Conservation (phyloP, 2,113 vertebrate species). For the Oncorhynchus tshawytscha region DNA sequence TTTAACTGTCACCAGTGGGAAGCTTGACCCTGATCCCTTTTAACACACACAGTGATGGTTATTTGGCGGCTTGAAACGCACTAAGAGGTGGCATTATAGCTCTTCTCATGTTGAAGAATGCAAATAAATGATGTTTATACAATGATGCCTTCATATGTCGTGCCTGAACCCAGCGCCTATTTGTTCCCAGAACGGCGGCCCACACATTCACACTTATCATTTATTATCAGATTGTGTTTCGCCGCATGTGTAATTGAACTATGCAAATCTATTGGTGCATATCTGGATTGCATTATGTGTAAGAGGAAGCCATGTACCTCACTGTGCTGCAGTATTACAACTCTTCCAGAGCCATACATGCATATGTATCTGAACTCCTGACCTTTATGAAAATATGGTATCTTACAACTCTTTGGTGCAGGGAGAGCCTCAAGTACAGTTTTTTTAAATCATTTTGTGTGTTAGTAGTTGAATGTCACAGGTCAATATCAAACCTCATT, state of each 20-base stretch:
- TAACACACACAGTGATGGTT: conserved; percentile 31
- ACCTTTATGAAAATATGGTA: too few relatives aligned
- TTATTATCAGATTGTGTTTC: not conserved
- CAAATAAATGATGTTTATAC: conserved; percentile 23
- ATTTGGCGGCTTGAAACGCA: conserved; percentile 19
- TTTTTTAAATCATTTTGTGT: too few relatives aligned
- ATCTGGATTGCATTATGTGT: not conserved
- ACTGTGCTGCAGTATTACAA: too few relatives aligned
- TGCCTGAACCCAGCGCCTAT: not conserved
- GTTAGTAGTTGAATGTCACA: too few relatives aligned
- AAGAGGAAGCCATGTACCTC: too few relatives aligned
- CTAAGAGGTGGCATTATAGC: conserved; percentile 9
- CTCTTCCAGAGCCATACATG: too few relatives aligned
- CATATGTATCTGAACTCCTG: too few relatives aligned
- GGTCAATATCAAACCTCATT: too few relatives aligned
- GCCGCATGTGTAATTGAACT: not conserved
- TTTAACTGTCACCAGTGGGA: conserved; percentile 21
- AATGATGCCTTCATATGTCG: conserved; percentile 4
- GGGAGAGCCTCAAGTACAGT: too few relatives aligned
- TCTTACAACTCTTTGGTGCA: too few relatives aligned
- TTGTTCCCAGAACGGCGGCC: conserved; percentile 5
- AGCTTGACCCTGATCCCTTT: conserved; percentile 35
- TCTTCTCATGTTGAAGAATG: conserved; percentile 7
- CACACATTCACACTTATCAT: conserved; percentile 8
- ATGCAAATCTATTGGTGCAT: not conserved